Percentiles rank a stretch among this genome's conserved stretches.
Evolutionary conservation across 2,797 vertebrate genomes (phyloP).

Genomic region (Myripristis jacobus): DNA sequence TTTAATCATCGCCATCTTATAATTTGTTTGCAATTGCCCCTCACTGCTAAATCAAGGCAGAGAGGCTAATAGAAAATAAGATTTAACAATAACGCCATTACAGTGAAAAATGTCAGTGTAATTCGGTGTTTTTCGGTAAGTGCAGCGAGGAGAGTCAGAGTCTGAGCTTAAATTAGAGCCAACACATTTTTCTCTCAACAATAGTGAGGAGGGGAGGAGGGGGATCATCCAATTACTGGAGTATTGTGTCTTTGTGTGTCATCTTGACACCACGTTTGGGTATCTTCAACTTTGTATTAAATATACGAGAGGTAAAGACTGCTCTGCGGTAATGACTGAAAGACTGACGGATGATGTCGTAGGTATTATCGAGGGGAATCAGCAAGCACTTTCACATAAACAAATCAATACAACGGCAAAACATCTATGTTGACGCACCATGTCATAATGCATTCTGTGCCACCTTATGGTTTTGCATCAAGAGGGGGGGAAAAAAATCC

Average conservation of each 20-base stretch:
- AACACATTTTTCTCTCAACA: constrained; percentile 72
- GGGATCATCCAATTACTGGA: constrained; percentile 72
- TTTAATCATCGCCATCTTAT: constrained; percentile 54
- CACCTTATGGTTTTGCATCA: constrained; percentile 14
- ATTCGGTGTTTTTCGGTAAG: constrained; percentile 66
- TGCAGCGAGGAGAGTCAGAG: constrained; percentile 58
- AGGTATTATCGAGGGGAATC: constrained; percentile 14
- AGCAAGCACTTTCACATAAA: constrained; percentile 22
- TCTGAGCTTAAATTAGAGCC: constrained; percentile 71
- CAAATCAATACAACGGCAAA: constrained; percentile 27
- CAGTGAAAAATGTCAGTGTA: constrained; percentile 66
- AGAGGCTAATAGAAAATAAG: constrained; percentile 54
- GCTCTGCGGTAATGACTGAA: constrained; percentile 46
- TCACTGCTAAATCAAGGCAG: constrained; percentile 39
- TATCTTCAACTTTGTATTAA: constrained; percentile 61
- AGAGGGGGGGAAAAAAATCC: neutral
- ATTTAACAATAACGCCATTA: constrained; percentile 51
- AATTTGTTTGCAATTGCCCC: constrained; percentile 62
- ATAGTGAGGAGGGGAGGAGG: constrained; percentile 44
- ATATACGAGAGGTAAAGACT: constrained; percentile 50
- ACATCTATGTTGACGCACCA: constrained; percentile 47
- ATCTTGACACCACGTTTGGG: constrained; percentile 64
- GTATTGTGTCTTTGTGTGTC: constrained; percentile 60
- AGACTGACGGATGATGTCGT: constrained; percentile 14
- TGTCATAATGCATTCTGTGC: constrained; percentile 26